Evolutionary conservation across 2,113 vertebrate species (phyloP), one percentile per base, ranked within the genome.

Genomic region (Hylia prasina): DNA sequence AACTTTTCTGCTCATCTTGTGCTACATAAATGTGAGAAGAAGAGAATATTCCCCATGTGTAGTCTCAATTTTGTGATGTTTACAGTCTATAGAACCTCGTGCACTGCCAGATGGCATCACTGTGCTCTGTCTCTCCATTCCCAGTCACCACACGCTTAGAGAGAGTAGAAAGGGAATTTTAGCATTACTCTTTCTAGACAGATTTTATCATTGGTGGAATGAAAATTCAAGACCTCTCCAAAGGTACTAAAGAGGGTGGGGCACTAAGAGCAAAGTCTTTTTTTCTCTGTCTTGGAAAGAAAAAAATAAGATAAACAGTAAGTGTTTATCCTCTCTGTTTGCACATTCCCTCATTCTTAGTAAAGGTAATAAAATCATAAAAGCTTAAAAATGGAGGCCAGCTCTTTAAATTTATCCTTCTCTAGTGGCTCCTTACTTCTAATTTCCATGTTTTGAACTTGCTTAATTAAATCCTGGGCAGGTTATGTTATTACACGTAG

Each of bases 401-500:
- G 13, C 20, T 92, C 64, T 78, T 97, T 60, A 92, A 90, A 89
- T 93, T 94, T 94, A 93, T 95, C 31, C 13, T 90, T 79, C 91
- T 92, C 89, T 75, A 15, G 94, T 91, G 91, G 56, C 89, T 94
- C 87, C 60, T 92, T 95, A 89, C 45, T 84, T 95, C 56, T 87
- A 87, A 95, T 92, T 96, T 94, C 53, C 57, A 11, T 88, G 83
- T 91, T 87, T 76, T 76, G 81, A 84, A 91, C 44, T 82, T 87
- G 89, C 64, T 84, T 95, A 96, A 95, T 92, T 96, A 94, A 96
- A 92, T 92, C 61, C 87, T 57, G n/a, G n/a, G 40, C 85, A 92
- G 60, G 72, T 91, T 95, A 50, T 87, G 39, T 83, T 69, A 73
- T 90, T 92, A 30, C 51, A 81, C 19, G 3, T 47, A 92, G 51